Base-by-base conservation (phyloP, 2,888 invertebrate genomes). In the Microctonus aethiopoides region DNA sequence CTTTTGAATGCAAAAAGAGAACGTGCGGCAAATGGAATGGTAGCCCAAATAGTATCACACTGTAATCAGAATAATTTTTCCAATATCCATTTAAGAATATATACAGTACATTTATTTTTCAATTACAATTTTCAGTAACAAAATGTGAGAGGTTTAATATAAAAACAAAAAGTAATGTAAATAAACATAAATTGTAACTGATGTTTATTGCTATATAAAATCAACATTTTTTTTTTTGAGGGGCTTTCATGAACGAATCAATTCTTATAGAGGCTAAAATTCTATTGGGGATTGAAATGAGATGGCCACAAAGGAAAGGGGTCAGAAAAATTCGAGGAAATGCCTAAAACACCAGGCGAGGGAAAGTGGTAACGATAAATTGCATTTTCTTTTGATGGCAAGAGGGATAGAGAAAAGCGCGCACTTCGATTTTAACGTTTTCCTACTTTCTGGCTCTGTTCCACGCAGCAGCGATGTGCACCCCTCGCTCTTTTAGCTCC, bases 351-450 rank as follows among this genome's bases (percentile, higher is more conserved):
- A 67, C 61, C 68, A 72, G 29, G 29, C 56, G 36, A 26, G 34
- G 67, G 46, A 56, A 67, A 71, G 77, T 74, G 77, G 77, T 81
- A 78, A 80, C 79, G 79, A 81, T 82, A 83, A 83, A 83, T 82
- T 83, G 78, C 79, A 81, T 83, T 83, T 76, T 70, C 64, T 71
- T 67, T 66, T 54, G 54, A 52, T 22, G 39, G 61, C 10, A 20
- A 10, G 73, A 75, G 75, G 73, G 75, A 64, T 76, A 74, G 72
- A 72, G 75, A 16, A 46, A 4, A 16, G 76, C 16, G 46, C 46
- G 76, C 76, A 77, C 79, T 82, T 81, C 74, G 78, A 79, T 80
- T 83, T 81, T 77, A 83, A 80, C 79, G 77, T 81, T 81, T 82
- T 80, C 79, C n/a, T 77, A 75, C 73, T 52, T 83, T 77, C 82